Percentiles rank a stretch among this genome's conserved stretches.
Conservation (phyloP, 2,888 invertebrate genomes). For the Globia sparganii region DNA sequence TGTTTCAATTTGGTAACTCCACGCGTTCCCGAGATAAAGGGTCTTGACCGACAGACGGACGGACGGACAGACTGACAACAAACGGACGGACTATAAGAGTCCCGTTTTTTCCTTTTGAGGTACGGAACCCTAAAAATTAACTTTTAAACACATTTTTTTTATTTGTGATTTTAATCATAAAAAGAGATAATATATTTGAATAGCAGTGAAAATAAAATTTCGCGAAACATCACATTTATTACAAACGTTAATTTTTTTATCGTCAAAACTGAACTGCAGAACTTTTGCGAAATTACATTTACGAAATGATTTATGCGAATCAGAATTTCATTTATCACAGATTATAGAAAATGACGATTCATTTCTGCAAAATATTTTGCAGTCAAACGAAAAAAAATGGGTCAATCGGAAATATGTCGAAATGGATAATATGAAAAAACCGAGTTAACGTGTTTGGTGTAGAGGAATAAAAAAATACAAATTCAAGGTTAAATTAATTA, state of each 20-base stretch:
- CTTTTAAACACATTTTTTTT: too few species aligned
- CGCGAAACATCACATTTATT: neutral
- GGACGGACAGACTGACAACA: too few species aligned
- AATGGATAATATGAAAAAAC: neutral
- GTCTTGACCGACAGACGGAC: too few species aligned
- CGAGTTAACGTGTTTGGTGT: neutral
- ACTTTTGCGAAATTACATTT: slow-evolving; percentile 2
- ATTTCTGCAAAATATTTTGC: slow-evolving; percentile 12
- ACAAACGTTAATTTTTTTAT: neutral
- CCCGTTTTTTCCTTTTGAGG: too few species aligned
- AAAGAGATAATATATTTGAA: neutral
- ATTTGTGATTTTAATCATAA: neutral
- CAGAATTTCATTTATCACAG: slow-evolving; percentile 10
- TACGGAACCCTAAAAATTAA: too few species aligned
- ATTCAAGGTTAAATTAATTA: neutral
- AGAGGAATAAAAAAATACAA: neutral
- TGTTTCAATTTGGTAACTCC: too few species aligned
- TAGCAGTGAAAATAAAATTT: neutral
- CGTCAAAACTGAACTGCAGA: neutral
- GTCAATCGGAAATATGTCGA: slow-evolving; percentile 6
- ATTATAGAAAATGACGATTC: slow-evolving; percentile 12
- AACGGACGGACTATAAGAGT: too few species aligned
- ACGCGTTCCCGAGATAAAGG: too few species aligned
- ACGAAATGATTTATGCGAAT: neutral
- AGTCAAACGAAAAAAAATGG: slow-evolving; percentile 11